Evolutionary conservation across 2,888 invertebrate species (phyloP).

Genomic region (Iselma pallidipennis): DNA sequence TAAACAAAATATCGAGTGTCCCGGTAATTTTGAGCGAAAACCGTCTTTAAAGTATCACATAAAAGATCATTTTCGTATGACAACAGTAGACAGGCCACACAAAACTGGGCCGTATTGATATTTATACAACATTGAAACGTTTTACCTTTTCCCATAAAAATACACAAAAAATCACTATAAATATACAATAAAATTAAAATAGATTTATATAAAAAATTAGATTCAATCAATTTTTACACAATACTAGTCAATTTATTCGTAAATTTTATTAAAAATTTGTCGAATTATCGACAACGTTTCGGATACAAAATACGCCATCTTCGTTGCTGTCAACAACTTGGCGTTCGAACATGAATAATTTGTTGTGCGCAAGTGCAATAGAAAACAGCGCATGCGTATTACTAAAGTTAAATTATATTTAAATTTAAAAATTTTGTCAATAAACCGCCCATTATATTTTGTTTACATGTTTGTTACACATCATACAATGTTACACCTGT

Average conservation of each 20-base stretch:
- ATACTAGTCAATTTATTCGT: constrained; percentile 12
- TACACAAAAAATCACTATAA: constrained; percentile 16
- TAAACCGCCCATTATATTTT: background rate
- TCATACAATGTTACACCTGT: too few relatives aligned
- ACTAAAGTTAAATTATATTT: constrained; percentile 1
- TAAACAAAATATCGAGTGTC: constrained; percentile 38
- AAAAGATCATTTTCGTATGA: constrained; percentile 55
- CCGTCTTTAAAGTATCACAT: constrained; percentile 51
- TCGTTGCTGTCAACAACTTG: constrained; percentile 23
- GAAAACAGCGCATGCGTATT: background rate
- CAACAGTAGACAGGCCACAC: constrained; percentile 45
- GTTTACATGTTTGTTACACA: background rate
- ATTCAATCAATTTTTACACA: constrained; percentile 10
- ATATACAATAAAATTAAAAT: constrained; percentile 11
- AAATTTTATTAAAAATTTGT: constrained; percentile 14
- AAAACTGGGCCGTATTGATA: constrained; percentile 56
- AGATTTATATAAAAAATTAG: constrained; percentile 8
- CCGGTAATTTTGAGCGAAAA: constrained; percentile 48
- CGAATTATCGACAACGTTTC: constrained; percentile 32
- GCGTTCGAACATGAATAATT: background rate
- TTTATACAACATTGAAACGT: constrained; percentile 47
- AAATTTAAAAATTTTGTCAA: constrained; percentile 10
- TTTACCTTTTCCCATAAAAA: constrained; percentile 45
- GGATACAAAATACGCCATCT: constrained; percentile 37
- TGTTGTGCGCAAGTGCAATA: background rate